Evolutionary conservation across 2,888 invertebrate species (phyloP).

Genomic region (Drosophila nr. fundita): DNA sequence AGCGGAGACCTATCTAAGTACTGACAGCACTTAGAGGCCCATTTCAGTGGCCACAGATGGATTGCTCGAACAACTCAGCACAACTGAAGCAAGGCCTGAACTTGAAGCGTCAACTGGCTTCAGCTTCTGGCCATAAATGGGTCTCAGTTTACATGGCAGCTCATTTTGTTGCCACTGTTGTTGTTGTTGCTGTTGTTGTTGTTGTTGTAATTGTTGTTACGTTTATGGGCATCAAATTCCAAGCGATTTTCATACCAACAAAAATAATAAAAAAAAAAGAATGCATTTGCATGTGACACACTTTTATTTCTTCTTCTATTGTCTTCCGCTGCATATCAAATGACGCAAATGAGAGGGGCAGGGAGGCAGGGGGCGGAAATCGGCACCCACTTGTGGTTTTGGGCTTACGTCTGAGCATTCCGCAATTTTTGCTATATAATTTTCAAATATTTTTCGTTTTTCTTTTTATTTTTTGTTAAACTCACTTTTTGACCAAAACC

Average conservation of each 20-base stretch:
- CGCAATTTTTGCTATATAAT: slow-evolving; percentile 21
- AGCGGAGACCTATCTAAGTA: slow-evolving; percentile 28
- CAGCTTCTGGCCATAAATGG: slow-evolving; percentile 53
- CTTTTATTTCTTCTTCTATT: slow-evolving; percentile 58
- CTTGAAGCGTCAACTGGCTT: slow-evolving; percentile 58
- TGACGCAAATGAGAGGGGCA: slow-evolving; percentile 45
- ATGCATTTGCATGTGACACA: slow-evolving; percentile 77
- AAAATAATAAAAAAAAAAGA: slow-evolving; percentile 3
- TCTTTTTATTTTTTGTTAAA: slow-evolving; percentile 25
- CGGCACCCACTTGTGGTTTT: slow-evolving; percentile 58
- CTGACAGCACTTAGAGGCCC: slow-evolving; percentile 39
- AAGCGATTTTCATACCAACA: slow-evolving; percentile 44
- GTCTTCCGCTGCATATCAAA: slow-evolving; percentile 62
- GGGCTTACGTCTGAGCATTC: slow-evolving; percentile 9
- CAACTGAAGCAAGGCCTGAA: slow-evolving; percentile 51
- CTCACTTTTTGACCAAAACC: slow-evolving; percentile 38
- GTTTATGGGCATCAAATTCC: slow-evolving; percentile 74
- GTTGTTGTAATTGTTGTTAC: slow-evolving; percentile 51
- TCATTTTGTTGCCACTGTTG: slow-evolving; percentile 21
- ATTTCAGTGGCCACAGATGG: slow-evolving; percentile 18
- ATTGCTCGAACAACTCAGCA: not conserved
- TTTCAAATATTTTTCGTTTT: slow-evolving; percentile 19
- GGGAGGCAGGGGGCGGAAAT: slow-evolving; percentile 48
- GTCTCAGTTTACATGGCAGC: slow-evolving; percentile 42
- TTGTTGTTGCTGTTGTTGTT: slow-evolving; percentile 7